Percentiles rank a stretch among this genome's conserved stretches.
phyloP scores from a whole-genome alignment of 2,113 vertebrate species.

The Lycocorax pyrrhopterus region DNA sequence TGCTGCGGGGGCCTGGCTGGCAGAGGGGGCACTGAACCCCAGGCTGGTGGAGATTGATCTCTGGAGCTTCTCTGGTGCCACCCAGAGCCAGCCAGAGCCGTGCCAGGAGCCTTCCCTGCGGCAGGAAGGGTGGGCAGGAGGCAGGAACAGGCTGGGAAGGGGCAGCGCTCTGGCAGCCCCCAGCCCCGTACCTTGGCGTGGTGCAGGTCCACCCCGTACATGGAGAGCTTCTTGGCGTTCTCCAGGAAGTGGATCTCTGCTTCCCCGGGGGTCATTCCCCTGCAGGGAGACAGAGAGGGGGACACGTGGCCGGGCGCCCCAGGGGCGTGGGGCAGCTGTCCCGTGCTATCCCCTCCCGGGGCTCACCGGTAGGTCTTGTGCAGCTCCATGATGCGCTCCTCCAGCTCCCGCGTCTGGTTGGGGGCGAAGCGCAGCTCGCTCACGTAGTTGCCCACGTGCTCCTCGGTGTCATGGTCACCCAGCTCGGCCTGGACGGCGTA shows the following conservation, averaged over 20 bases:
- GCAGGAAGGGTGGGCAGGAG: background rate
- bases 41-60: background rate
- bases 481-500: slow-evolving; percentile 94
- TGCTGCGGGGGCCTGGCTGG: accelerated
- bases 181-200: slow-evolving; percentile 87
- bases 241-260: slow-evolving; percentile 98
- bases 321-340: accelerated
- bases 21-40: background rate
- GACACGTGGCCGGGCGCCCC: accelerated
- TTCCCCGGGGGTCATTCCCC: slow-evolving; percentile 96
- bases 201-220: slow-evolving; percentile 98
- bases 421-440: slow-evolving; percentile 92
- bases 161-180: background rate
- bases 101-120: background rate
- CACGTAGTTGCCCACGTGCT: slow-evolving; percentile 88
- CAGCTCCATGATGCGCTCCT: slow-evolving; percentile 96
- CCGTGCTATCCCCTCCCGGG: accelerated
- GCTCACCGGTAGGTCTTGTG: slow-evolving; percentile 93
- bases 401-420: slow-evolving; percentile 93
- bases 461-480: slow-evolving; percentile 90
- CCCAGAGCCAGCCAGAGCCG: background rate
- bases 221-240: slow-evolving; percentile 98
- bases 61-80: background rate
- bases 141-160: background rate
- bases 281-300: slow-evolving; percentile 50